A percentile compares a stretch with the other conserved stretches of the same genome.
phyloP scores from a whole-genome alignment of 2,113 vertebrate genomes.

The Mormyrus lacerda region DNA sequence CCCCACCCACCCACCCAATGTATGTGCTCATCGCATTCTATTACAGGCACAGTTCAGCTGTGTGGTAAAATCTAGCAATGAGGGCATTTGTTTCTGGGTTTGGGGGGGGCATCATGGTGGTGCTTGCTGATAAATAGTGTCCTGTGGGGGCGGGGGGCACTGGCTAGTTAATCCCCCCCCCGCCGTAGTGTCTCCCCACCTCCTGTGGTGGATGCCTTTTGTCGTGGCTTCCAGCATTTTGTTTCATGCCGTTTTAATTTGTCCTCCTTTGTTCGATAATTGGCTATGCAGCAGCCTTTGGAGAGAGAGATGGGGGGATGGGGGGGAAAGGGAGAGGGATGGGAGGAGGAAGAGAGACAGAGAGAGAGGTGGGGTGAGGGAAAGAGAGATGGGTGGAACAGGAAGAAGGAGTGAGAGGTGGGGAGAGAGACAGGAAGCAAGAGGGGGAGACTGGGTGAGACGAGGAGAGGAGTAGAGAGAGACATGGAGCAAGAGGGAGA shows the following conservation, averaged over 20 bases:
- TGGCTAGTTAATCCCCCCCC: background rate
- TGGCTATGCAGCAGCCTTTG: background rate
- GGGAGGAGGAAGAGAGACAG: background rate
- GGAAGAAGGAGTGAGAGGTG: background rate
- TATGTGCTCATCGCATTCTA: background rate
- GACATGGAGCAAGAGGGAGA: background rate
- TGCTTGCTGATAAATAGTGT: background rate
- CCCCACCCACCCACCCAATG: background rate
- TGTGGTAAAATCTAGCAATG: background rate
- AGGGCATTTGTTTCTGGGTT: background rate
- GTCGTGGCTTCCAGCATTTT: conserved; percentile 8
- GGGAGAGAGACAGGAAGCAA: background rate
- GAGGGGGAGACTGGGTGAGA: background rate
- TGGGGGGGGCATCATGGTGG: background rate
- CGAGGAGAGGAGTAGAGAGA: conserved; percentile 40
- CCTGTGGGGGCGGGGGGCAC: background rate
- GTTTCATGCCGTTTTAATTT: background rate
- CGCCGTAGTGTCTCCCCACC: background rate
- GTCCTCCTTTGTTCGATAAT: conserved; percentile 6
- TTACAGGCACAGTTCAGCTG: background rate
- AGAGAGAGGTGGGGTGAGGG: conserved; percentile 8
- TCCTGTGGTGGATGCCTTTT: background rate
- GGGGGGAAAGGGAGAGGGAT: background rate
- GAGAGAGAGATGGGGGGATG: background rate
- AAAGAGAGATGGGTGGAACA: background rate